Evolutionary conservation across 2,797 vertebrate species (phyloP), one percentile per base, ranked within the genome.

Genomic region (Pempheris klunzingeri): DNA sequence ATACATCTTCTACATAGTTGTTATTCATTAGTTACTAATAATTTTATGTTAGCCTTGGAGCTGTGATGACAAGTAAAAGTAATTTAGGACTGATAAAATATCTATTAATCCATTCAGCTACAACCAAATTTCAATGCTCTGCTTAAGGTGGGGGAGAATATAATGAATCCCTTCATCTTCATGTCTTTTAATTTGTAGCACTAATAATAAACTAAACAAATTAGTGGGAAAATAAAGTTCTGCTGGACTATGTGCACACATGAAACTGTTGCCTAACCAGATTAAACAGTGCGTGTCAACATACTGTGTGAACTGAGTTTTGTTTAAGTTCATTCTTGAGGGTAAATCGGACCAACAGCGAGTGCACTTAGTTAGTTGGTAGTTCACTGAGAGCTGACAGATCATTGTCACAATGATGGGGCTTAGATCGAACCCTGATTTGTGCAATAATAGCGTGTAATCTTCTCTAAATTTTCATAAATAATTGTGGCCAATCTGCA

Each of bases 251-350:
- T 47, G 28, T 58, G 30, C 59, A 62, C 7, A 28, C 13, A 5
- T 64, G 3, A 55, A 55, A 46, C 13, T 4, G 50, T 3, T 68
- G 20, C 63, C 32, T 65, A 53, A 78, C 22, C 32, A 65, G 52
- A 39, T 66, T 36, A 71, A 24, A 83, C 22, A 30, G 32, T 22
- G 43, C 39, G 55, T 54, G 64, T 70, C 63, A 80, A 73, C 20
- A 70, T 20, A 54, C 30, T 41, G 36, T 32, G 28, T 74, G 20
- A 32, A 20, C 8, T 7, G 34, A 36, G 22, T 24, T 18, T 36
- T 9, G 20, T n/a, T 66, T 36, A 20, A 32, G 8, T 47, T 47
- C 6, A 55, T 9, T 26, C 13, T 53, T 50, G 26, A 59, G 13
- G 15, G 22, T 15, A 60, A 66, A 60, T 46, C 13, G 55, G 10